Conservation (phyloP, 1,140 invertebrate species). For the Agrypnia vestita region DNA sequence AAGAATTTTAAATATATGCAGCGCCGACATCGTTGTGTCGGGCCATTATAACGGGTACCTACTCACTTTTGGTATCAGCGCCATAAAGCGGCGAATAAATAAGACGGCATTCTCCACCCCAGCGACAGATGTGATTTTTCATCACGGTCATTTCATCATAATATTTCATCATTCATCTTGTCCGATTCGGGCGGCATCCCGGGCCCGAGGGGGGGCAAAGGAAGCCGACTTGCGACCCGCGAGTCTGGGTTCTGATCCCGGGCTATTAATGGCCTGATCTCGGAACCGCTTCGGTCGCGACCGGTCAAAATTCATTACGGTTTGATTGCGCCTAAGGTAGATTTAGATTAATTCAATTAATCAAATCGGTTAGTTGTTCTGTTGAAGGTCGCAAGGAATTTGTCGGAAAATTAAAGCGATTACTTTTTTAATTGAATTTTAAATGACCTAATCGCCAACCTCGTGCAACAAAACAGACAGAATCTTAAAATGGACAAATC, state of each 20-base stretch:
- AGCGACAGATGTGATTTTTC: constrained; percentile 57
- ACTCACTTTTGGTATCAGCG: not conserved
- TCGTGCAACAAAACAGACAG: too few species aligned
- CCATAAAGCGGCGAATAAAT: constrained; percentile 24
- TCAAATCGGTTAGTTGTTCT: not conserved
- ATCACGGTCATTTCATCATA: constrained; percentile 58
- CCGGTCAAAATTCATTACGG: constrained; percentile 12
- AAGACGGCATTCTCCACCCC: constrained; percentile 29
- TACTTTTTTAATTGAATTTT: too few species aligned
- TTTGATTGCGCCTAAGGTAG: not conserved
- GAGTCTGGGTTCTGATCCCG: not conserved
- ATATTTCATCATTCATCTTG: constrained; percentile 52
- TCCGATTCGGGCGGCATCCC: constrained; percentile 35
- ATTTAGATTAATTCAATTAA: constrained; percentile 9
- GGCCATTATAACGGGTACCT: not conserved
- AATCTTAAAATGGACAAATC: too few species aligned
- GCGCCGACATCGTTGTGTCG: constrained; percentile 7
- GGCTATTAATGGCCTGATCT: constrained; percentile 19
- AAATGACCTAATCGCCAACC: too few species aligned
- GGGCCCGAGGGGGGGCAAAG: too few species aligned
- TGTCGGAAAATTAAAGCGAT: too few species aligned
- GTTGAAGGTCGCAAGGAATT: not conserved
- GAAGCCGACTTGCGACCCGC: constrained; percentile 36
- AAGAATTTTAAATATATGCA: not conserved
- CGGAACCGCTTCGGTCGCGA: not conserved